Base-by-base conservation (phyloP, 2,888 invertebrate genomes). In the Azorinus chamasolen region DNA sequence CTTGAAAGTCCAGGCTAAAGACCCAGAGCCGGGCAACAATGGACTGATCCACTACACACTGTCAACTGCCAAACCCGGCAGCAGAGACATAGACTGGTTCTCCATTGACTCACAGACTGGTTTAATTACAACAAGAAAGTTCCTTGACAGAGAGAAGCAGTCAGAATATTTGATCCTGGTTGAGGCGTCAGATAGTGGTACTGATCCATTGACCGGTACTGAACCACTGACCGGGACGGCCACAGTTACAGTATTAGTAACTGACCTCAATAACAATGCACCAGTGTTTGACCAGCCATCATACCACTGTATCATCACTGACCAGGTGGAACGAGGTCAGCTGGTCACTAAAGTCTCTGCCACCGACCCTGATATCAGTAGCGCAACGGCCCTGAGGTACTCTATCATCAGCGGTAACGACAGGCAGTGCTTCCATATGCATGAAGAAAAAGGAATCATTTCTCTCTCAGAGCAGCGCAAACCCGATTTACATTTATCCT, bases 221-320 rank as follows among this genome's bases (percentile, higher is more conserved):
- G 96, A 97, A 14, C 96, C 97, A 90, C n/a, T n/a, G n/a, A n/a
- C n/a, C n/a, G n/a, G n/a, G n/a, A 32, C 32, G 10, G 27, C 27
- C 8, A 24, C 12, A 39, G 96, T 98, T 18, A 96, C 97, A 95
- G 94, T 98, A 39, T 95, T 95, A 88, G 97, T 98, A 75, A 94
- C 96, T 81, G 98, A 98, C 94, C 96, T 97, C 94, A 98, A 98
- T 93, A 98, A 98, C 94, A 97, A 96, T 92, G 95, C 97, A 57
- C 98, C 98, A 25, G 65, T 76, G 18, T 91, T 91, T 83, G 83
- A 82, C 48, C 87, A 87, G 69, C 83, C 84, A 1, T 88, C 96
- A 32, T 96, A 97, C 93, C 95, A 95, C 63, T 96, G 96, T 91
- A 95, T 95, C 59, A 94, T 98, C 68, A 97, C 97, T 45, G 95